Base-by-base conservation (phyloP, 2,888 invertebrate genomes). In the Ochropacha duplaris region DNA sequence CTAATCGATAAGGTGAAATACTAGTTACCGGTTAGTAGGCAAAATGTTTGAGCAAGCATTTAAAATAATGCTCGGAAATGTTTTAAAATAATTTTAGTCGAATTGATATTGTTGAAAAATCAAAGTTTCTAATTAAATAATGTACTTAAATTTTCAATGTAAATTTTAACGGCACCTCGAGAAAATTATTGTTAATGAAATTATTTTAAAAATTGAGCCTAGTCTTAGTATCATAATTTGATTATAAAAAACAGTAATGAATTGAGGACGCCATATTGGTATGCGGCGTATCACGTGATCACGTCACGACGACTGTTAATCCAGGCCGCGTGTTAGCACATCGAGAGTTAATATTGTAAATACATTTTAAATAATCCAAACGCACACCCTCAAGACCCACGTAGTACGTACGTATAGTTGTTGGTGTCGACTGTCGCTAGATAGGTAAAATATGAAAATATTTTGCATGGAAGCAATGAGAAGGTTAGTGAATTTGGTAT, bases 141-240 rank as follows among this genome's bases (percentile, higher is more conserved):
- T 90, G 92, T 92, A 92, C 92, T 92, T 92, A 92, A 87, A 88
- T 86, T 81, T 89, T 90, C 90, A 89, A 88, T 90, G 91, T 91
- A 90, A 91, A 91, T 88, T 89, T 82, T 86, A 83, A 84, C 79
- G 82, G 89, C 92, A 92, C 91, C 83, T 88, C 81, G 84, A 84
- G 72, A 82, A 86, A 81, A 81, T 74, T 86, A 86, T 87, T 80
- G 79, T 86, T 87, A 88, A 83, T 72, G 73, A 81, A 84, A 83
- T 88, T 87, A 87, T 86, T 44, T 88, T 87, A 86, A 88, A 72
- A 75, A 86, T 87, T 79, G 90, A 86, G 84, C 90, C 92, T 92
- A 91, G 92, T 92, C 92, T 87, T 92, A 91, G 90, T 87, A 83
- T 83, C 80, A 81, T 91, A 90, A 90, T 88, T 82, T 87, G 85